phyloP scores from a whole-genome alignment of 2,113 vertebrate species.

The Varanus salvator region DNA sequence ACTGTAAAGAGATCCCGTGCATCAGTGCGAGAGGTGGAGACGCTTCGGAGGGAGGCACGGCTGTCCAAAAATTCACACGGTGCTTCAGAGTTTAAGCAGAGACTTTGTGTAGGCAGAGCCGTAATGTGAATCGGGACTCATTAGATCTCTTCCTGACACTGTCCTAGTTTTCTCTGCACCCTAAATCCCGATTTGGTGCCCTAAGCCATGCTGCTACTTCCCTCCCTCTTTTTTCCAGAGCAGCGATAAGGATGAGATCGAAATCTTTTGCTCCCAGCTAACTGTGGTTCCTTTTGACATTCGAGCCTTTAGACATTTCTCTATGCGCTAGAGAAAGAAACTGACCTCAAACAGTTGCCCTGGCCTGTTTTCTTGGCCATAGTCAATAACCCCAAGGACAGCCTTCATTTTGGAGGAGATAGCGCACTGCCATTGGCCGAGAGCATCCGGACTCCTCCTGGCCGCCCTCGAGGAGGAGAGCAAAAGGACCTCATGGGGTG shows the following conservation, averaged over 20 bases:
- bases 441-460: no score
- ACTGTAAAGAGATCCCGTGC: slow-evolving; percentile 61
- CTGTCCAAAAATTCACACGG: neutral
- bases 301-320: neutral
- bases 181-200: no score
- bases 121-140: neutral
- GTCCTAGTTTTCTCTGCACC: neutral
- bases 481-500: no score
- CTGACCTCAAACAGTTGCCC: neutral
- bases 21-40: slow-evolving; percentile 7
- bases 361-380: neutral
- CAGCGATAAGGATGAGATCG: neutral
- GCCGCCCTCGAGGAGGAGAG: no score
- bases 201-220: no score
- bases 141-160: neutral
- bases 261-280: neutral
- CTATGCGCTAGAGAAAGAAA: neutral
- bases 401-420: no score
- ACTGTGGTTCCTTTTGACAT: neutral
- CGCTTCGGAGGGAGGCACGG: neutral
- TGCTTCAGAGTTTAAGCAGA: neutral
- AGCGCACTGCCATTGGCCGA: no score
- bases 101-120: neutral
- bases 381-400: neutral
- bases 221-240: neutral